A percentile compares a stretch with the other conserved stretches of the same genome.
Evolutionary conservation across 2,113 vertebrate genomes (phyloP).

Genomic region (Chauna torquata): DNA sequence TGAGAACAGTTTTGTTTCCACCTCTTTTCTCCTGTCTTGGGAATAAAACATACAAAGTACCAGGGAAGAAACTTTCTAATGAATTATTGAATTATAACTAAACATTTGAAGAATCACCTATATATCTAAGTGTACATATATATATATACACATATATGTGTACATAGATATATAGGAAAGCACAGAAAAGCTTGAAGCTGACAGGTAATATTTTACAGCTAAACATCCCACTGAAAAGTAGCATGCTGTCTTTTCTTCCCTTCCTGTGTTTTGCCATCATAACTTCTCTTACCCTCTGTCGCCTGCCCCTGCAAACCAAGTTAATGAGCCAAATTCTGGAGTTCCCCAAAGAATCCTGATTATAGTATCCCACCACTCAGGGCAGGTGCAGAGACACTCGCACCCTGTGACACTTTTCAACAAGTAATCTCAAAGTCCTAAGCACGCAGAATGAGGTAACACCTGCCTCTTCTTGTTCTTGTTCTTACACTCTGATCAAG

Average conservation of each 20-base stretch:
- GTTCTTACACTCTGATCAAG: background rate
- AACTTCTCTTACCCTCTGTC: background rate
- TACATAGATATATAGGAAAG: background rate
- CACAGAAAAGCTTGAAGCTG: background rate
- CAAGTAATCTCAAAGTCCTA: background rate
- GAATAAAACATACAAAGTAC: conserved; percentile 22
- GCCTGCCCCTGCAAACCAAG: background rate
- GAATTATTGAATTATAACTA: background rate
- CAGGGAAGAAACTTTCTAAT: conserved; percentile 38
- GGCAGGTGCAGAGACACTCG: background rate
- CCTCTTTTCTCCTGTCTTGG: conserved; percentile 42
- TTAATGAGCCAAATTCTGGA: background rate
- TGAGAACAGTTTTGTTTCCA: conserved; percentile 53
- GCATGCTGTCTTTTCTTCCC: background rate
- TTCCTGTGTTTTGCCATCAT: background rate
- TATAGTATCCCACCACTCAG: background rate
- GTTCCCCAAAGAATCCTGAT: background rate
- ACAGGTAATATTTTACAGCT: background rate
- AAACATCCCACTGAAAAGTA: background rate
- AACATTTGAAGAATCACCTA: background rate
- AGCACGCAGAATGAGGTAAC: background rate
- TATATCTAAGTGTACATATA: background rate
- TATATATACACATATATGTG: background rate
- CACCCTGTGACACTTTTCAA: background rate
- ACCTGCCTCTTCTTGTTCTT: background rate